A percentile compares a stretch with the other conserved stretches of the same genome.
These are phyloP conservation scores for Luperina nickerlii DNA, from an alignment of 2,888 invertebrate genomes.

Conservation along the genomic window DNA sequence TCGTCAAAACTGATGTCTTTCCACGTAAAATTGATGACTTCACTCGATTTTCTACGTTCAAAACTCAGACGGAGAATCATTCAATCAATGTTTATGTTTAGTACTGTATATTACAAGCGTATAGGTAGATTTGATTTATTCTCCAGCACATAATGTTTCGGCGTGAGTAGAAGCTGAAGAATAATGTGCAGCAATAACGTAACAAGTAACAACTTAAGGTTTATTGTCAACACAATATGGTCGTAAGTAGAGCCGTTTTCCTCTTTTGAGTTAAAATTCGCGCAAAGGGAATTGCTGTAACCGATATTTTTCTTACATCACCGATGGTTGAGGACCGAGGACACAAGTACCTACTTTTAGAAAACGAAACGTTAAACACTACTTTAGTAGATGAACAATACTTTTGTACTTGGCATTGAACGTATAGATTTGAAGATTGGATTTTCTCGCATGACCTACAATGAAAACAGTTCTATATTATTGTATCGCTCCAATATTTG, in stretches of 20 bases:
- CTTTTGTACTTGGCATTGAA: conserved; percentile 16
- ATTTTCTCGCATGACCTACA: conserved; percentile 41
- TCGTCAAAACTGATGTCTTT: conserved; percentile 58
- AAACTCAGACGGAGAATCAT: conserved; percentile 19
- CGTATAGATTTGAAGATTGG: conserved; percentile 25
- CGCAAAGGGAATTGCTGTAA: conserved; percentile 14
- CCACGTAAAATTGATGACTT: conserved; percentile 35
- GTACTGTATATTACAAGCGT: conserved; percentile 9
- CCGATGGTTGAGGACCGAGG: neutral
- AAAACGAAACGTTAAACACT: neutral
- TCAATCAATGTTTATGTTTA: conserved; percentile 49
- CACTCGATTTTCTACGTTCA: conserved; percentile 31
- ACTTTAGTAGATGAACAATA: neutral
- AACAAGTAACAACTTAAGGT: conserved; percentile 8
- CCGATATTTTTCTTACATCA: conserved; percentile 31
- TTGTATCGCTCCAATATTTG: conserved; percentile 69
- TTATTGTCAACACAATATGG: conserved; percentile 23
- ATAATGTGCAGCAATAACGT: conserved; percentile 16
- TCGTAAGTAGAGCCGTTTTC: conserved; percentile 25
- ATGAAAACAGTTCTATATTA: conserved; percentile 61
- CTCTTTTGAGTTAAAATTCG: conserved; percentile 24
- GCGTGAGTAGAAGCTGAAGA: conserved; percentile 5
- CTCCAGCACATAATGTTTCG: neutral
- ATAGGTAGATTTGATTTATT: conserved; percentile 7
- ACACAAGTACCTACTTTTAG: neutral